Conservation (phyloP, 2,113 vertebrate genomes). For the Odontesthes bonariensis region DNA sequence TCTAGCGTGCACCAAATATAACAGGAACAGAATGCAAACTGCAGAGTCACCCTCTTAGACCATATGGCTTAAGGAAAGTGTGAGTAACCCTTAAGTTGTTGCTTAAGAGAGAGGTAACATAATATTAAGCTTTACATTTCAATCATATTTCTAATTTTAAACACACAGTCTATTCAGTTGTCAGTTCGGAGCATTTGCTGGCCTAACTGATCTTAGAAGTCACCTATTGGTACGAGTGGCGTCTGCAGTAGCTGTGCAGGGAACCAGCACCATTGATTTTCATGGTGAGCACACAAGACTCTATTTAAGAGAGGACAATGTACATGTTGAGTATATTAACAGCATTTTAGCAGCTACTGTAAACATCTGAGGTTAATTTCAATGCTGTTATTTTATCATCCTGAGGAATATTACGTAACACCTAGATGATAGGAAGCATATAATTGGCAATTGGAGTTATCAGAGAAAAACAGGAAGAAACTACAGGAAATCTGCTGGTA, state of each 20-base stretch:
- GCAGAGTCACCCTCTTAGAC: slow-evolving; percentile 11
- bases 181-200: not conserved
- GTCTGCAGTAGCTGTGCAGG: slow-evolving; percentile 8
- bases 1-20: not conserved
- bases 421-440: not conserved
- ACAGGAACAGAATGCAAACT: slow-evolving; percentile 8
- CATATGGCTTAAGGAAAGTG: not conserved
- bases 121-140: not conserved
- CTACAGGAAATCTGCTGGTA: slow-evolving; percentile 24
- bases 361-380: slow-evolving; percentile 24
- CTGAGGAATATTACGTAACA: slow-evolving; percentile 6
- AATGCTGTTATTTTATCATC: slow-evolving; percentile 20
- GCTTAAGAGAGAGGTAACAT: not conserved
- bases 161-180: not conserved
- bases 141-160: not conserved
- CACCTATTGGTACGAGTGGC: not conserved
- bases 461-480: slow-evolving; percentile 11
- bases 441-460: slow-evolving; percentile 7
- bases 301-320: not conserved
- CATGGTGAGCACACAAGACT: not conserved
- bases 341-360: slow-evolving; percentile 34
- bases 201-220: slow-evolving; percentile 4
- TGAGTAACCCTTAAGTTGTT: too few relatives aligned
- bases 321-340: not conserved
- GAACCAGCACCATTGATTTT: slow-evolving; percentile 4